These are phyloP conservation scores for Tadarida brasiliensis DNA, from an alignment of 2,797 vertebrate species.

Conservation along the genomic window DNA sequence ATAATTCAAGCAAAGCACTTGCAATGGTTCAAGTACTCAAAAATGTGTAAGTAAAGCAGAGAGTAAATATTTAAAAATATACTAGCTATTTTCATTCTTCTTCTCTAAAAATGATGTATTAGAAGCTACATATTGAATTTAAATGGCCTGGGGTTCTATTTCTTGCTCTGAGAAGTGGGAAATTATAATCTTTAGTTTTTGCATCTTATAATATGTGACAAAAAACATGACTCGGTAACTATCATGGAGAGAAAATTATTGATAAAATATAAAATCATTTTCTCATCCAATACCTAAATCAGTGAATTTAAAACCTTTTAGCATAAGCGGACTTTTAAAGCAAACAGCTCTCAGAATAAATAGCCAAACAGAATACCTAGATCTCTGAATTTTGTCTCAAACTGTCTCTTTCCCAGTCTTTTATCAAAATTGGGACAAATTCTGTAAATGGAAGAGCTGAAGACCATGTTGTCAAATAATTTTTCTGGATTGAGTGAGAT, in stretches of 20 bases:
- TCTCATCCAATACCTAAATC: background rate
- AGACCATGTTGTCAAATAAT: background rate
- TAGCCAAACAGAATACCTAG: background rate
- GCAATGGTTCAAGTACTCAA: background rate
- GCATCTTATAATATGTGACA: background rate
- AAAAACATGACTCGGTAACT: conserved; percentile 1
- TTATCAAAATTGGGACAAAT: conserved; percentile 57
- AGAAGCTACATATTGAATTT: conserved; percentile 24
- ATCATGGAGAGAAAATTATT: conserved; percentile 26
- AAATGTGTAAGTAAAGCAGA: background rate
- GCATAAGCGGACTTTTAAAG: conserved; percentile 60
- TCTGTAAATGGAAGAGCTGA: conserved; percentile 14
- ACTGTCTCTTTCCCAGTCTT: conserved; percentile 31
- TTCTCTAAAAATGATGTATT: conserved; percentile 8
- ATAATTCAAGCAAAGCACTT: conserved; percentile 36
- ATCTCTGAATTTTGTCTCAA: conserved; percentile 35
- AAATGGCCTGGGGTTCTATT: background rate
- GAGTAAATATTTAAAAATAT: conserved; percentile 23
- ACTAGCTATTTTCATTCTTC: background rate
- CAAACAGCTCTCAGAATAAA: background rate
- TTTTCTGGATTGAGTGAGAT: conserved; percentile 49
- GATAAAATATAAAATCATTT: conserved; percentile 32
- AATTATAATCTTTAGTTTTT: conserved; percentile 42
- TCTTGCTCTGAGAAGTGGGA: conserved; percentile 8
- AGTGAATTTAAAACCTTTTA: conserved; percentile 44